phyloP scores from a whole-genome alignment of 2,113 vertebrate genomes.

The Pan troglodytes region NHGRI_mPanTro3-v2.1_pri NC_072415.2:34244001-34244500 shows the following conservation, averaged over 20 bases:
- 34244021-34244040: not conserved
- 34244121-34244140: not conserved
- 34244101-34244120: not conserved
- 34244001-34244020: not conserved
- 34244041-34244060: not conserved
- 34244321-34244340: not conserved
- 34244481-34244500: not conserved
- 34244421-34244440: not conserved
- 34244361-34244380: not conserved
- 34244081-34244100: not conserved
- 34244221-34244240: not conserved
- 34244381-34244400: not conserved
- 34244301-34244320: not conserved
- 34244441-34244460: conserved; percentile 12
- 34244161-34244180: not conserved
- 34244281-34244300: not conserved
- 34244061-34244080: not conserved
- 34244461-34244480: not conserved
- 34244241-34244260: not conserved
- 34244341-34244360: not conserved
- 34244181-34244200: not conserved
- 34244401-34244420: not conserved
- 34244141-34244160: not conserved
- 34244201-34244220: not conserved
- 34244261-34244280: not conserved